Base-by-base conservation (phyloP, 1,140 invertebrate genomes). In the Bombus impatiens region DNA sequence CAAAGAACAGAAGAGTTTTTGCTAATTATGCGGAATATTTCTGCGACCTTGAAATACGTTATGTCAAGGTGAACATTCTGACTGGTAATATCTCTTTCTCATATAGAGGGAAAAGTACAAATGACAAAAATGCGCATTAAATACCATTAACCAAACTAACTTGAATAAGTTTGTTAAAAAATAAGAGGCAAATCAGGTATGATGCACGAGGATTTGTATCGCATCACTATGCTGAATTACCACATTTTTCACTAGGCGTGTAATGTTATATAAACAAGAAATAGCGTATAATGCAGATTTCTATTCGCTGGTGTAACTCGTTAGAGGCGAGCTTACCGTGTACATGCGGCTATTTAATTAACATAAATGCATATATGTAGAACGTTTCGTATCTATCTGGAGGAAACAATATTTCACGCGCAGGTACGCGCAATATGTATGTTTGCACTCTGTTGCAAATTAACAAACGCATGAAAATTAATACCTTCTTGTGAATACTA, bases 311-410 rank as follows among this genome's bases (percentile, higher is more conserved):
- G 5, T 25, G 72, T 47, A 75, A 75, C 72, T 8, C 42, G 72
- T 75, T 75, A 42, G 72, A 47, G n/a, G 42, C 42, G 42, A 47
- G 72, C 42, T 44, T 32, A 13, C 28, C 72, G n/a, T 75, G n/a
- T 25, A 47, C 42, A 32, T 12, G 32, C 42, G n/a, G n/a, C n/a
- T 42, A 47, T 47, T 44, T 42, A 75, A 75, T 75, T 75, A 47
- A n/a, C 72, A 75, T 75, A 75, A 75, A 75, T 75, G 72, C 72
- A 75, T 72, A 72, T 62, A 62, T 62, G 59, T 44, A 72, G 70
- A 72, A 72, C 40, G 70, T 32, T 75, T 47, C 42, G 42, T 75
- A 75, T 47, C 42, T 47, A 40, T 42, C 15, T n/a, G 28, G n/a
- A 75, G 42, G 72, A 75, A 75, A 35, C 18, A 32, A 47, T 75